Conservation (phyloP, 2,797 vertebrate species). For the Mormyrops boulengeri region DNA sequence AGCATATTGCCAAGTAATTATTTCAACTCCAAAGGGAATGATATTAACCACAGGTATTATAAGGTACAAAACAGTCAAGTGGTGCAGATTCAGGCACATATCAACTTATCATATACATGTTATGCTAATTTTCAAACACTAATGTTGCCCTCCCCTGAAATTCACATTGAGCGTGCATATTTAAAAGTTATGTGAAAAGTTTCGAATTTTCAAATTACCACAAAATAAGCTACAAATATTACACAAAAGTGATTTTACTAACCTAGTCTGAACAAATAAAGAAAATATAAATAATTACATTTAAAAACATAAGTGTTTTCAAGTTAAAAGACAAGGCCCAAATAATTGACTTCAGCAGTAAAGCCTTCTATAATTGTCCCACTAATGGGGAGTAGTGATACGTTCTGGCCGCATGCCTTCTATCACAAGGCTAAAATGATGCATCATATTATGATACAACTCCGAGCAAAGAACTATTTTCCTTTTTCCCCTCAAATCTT, state of each 20-base stretch:
- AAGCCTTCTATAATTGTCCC: background rate
- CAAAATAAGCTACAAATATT: background rate
- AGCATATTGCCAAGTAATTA: slow-evolving; percentile 1
- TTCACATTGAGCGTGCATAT: background rate
- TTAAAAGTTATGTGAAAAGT: background rate
- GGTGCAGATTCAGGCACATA: background rate
- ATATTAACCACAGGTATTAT: background rate
- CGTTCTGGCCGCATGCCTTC: background rate
- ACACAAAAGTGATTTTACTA: background rate
- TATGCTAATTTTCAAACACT: background rate
- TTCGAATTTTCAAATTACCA: background rate
- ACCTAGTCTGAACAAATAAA: background rate
- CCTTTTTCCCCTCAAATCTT: background rate
- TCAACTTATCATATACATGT: background rate
- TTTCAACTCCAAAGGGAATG: slow-evolving; percentile 1
- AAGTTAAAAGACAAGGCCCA: background rate
- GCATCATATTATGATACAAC: background rate
- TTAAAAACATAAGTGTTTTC: background rate
- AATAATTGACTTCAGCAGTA: background rate
- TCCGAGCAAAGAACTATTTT: no score
- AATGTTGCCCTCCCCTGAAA: background rate
- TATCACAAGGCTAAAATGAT: background rate
- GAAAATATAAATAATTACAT: background rate
- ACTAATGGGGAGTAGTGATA: background rate
- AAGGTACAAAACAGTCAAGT: background rate